phyloP scores from a whole-genome alignment of 2,888 invertebrate genomes.

The Pyrrhosoma nymphula region DNA sequence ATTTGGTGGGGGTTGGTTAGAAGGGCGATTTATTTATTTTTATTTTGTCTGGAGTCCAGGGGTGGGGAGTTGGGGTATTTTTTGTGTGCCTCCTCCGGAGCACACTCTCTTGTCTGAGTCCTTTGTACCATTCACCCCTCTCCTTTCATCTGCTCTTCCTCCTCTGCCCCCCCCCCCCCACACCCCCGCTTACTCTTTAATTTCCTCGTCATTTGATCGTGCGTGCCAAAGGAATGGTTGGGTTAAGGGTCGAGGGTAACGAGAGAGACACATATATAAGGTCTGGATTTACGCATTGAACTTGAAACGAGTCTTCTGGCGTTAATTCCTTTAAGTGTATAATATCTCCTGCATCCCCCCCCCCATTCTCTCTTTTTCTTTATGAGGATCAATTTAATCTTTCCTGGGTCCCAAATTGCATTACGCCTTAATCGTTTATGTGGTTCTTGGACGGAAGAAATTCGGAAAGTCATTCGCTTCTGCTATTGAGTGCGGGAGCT shows the following conservation, averaged over 20 bases:
- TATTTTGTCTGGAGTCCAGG: background rate
- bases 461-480: background rate
- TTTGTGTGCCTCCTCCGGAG: background rate
- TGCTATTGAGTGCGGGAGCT: background rate
- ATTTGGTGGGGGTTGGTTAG: background rate
- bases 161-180: background rate
- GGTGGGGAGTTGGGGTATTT: background rate
- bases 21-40: slow-evolving; percentile 36
- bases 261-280: background rate
- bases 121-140: slow-evolving; percentile 13
- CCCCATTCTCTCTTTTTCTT: background rate
- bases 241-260: slow-evolving; percentile 33
- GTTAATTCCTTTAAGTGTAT: slow-evolving; percentile 10
- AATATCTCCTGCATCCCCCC: background rate
- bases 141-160: background rate
- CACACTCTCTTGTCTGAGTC: background rate
- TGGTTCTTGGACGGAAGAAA: slow-evolving; percentile 5
- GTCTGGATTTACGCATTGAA: slow-evolving; percentile 37
- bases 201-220: slow-evolving; percentile 59
- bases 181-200: slow-evolving; percentile 25
- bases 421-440: slow-evolving; percentile 5
- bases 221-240: background rate
- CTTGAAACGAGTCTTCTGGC: slow-evolving; percentile 1
- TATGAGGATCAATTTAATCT: background rate
- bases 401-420: background rate